Percentiles rank a stretch among this genome's conserved stretches.
Evolutionary conservation across 2,888 invertebrate genomes (phyloP).

Genomic region (Lysandra coridon): DNA sequence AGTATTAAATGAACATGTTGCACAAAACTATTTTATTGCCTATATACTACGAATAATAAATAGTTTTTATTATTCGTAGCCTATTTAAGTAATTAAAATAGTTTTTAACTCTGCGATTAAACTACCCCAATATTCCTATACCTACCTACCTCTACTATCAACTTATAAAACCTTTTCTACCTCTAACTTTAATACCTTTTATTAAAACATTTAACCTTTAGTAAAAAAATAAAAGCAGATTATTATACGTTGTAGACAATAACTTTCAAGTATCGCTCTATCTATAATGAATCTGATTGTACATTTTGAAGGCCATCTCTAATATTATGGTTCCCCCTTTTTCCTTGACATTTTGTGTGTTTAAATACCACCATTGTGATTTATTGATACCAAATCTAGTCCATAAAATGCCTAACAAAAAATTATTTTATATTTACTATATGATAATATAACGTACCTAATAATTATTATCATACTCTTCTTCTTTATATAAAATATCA

Average conservation of each 20-base stretch:
- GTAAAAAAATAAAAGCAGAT: not conserved
- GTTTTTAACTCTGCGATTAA: no score
- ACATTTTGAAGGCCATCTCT: constrained; percentile 16
- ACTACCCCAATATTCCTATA: no score
- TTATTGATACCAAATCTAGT: constrained; percentile 18
- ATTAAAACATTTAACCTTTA: constrained; percentile 1
- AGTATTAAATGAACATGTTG: no score
- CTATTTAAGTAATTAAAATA: no score
- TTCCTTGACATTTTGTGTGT: constrained; percentile 30
- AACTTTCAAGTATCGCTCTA: not conserved
- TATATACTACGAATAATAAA: no score
- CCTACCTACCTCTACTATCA: no score
- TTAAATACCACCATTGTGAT: constrained; percentile 26
- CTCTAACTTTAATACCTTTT: not conserved
- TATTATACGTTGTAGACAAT: not conserved
- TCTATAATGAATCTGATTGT: constrained; percentile 22
- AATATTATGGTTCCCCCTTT: constrained; percentile 1
- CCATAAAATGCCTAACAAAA: not conserved
- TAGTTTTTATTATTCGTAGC: no score
- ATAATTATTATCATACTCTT: no score
- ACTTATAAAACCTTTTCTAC: not conserved
- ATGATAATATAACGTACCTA: no score
- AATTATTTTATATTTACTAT: not conserved
- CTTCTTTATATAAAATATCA: no score
- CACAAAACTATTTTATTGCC: no score